A percentile compares a stretch with the other conserved stretches of the same genome.
Evolutionary conservation across 2,888 invertebrate species (phyloP).

Genomic region (Acrobeloides nanus): DNA sequence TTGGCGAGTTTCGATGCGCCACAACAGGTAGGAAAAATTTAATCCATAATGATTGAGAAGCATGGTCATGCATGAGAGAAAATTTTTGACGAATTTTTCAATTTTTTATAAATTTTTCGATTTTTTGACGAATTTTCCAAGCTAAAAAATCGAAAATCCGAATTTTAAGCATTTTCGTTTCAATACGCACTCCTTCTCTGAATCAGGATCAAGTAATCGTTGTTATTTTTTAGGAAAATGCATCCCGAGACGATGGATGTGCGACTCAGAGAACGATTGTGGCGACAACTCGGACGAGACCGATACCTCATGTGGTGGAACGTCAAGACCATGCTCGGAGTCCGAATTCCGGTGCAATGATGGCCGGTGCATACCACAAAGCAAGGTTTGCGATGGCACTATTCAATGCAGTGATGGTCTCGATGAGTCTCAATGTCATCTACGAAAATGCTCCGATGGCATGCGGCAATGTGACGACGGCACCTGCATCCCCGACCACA

Average conservation of each 20-base stretch:
- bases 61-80: too few species aligned
- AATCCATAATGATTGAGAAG: too few species aligned
- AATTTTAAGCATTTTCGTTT: too few species aligned
- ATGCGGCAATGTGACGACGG: conserved; percentile 50
- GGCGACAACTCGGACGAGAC: conserved; percentile 72
- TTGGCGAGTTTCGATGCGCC: conserved; percentile 80
- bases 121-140: too few species aligned
- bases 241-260: conserved; percentile 85
- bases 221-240: too few species aligned
- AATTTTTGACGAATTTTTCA: too few species aligned
- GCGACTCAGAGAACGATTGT: conserved; percentile 85
- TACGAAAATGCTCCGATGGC: conserved; percentile 39
- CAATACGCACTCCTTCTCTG: too few species aligned
- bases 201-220: too few species aligned
- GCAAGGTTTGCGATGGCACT: conserved; percentile 91
- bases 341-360: conserved; percentile 54
- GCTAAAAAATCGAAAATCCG: too few species aligned
- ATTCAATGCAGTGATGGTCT: conserved; percentile 95
- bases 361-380: conserved; percentile 87
- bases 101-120: too few species aligned
- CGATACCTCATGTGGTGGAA: conserved; percentile 60
- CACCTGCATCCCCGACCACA: conserved; percentile 49
- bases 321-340: conserved; percentile 60
- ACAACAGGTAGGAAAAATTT: too few species aligned
- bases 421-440: conserved; percentile 60